These are phyloP conservation scores for Linnaemya vulpina DNA, from an alignment of 2,888 invertebrate species.

Conservation along the genomic window DNA sequence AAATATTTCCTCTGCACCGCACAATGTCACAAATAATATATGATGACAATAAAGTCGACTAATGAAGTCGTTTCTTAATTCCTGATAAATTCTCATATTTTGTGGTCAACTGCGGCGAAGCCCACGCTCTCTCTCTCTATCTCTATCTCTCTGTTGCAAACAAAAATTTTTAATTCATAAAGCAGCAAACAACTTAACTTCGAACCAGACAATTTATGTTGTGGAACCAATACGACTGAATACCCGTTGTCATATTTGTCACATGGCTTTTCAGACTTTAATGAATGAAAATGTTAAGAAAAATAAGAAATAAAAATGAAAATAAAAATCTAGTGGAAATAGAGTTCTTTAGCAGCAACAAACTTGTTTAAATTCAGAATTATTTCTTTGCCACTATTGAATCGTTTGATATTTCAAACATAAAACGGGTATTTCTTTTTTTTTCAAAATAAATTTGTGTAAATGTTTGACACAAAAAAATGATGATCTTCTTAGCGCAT, in stretches of 20 bases:
- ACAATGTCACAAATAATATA: constrained; percentile 53
- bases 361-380: constrained; percentile 17
- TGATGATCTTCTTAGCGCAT: constrained; percentile 48
- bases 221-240: constrained; percentile 13
- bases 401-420: constrained; percentile 9
- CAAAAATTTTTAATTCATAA: constrained; percentile 20
- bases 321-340: not conserved
- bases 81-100: constrained; percentile 59
- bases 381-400: constrained; percentile 2
- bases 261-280: constrained; percentile 34
- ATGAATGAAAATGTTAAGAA: constrained; percentile 46
- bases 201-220: constrained; percentile 26
- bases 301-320: not conserved
- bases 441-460: constrained; percentile 26
- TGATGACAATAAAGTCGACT: constrained; percentile 64
- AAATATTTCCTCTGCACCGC: not conserved
- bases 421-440: constrained; percentile 25
- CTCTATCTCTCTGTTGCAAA: not conserved
- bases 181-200: constrained; percentile 5
- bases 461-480: constrained; percentile 22
- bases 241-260: constrained; percentile 7
- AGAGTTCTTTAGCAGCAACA: constrained; percentile 17
- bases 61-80: constrained; percentile 69
- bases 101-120: constrained; percentile 51
- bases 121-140: constrained; percentile 51